Evolutionary conservation across 1,140 invertebrate genomes (phyloP), one percentile per base, ranked within the genome.

Genomic region (Anastrepha obliqua): DNA sequence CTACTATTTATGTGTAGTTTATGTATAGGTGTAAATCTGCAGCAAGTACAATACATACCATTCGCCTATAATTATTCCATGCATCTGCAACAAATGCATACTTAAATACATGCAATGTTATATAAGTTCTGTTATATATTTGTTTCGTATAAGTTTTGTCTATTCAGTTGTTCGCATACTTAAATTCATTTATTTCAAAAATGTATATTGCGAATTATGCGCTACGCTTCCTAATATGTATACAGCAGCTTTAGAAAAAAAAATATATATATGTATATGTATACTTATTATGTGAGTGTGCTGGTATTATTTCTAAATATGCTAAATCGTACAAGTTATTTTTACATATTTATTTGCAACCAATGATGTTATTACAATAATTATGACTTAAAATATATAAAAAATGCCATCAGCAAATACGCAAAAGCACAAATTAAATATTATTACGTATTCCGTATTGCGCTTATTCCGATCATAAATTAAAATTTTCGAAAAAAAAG

Each of bases 161-260:
- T 74, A 74, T 42, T 74, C 44, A 74, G 6, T 74, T 44, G 67
- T 74, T 74, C 44, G 67, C 39, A 42, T 74, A 74, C 42, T 74
- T 74, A 74, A 74, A 74, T 74, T 74, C 67, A 74, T 74, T 47
- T 39, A 74, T 74, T 74, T 74, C 42, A 74, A 74, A 74, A 44
- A 74, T 55, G 51, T 55, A 55, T 55, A 55, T 55, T 8, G 67
- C 42, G 17, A 47, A 74, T 62, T 15, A 62, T 74, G 39, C 42
- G 15, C 42, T 74, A 17, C 6, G 15, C 15, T 44, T 42, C 4
- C 13, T 74, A 13, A 47, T 13, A 39, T 74, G 8, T 74, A 42
- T 74, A 74, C 42, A 74, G 42, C 67, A 74, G 67, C 39, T 74
- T 47, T 1, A 3, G 17, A 74, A 74, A 74, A 74, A 74, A 74